Evolutionary conservation across 1,140 invertebrate species (phyloP), one percentile per base, ranked within the genome.

Genomic region (Papilio aristodemus): DNA sequence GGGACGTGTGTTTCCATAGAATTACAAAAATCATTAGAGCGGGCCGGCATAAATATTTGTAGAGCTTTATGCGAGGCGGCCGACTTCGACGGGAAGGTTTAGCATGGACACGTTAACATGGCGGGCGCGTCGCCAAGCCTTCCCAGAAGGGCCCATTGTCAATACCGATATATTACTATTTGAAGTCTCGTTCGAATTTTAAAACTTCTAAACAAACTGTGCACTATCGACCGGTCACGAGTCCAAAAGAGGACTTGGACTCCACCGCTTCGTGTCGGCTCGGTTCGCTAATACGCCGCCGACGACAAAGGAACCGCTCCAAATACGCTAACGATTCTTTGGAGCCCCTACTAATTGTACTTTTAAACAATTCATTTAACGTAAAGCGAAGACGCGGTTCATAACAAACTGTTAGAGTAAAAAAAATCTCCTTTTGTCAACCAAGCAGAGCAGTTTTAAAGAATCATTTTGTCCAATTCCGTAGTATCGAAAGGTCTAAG

Each of bases 131-230:
- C 75, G 69, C 38, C 72, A 64, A 63, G 70, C 71, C 68, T 89
- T 89, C 86, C 69, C 66, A 81, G 86, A 87, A 89, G 84, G 85
- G 77, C 77, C 50, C 63, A 77, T 66, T 69, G 86, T 85, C 80
- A 85, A 87, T 83, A 85, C 58, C 66, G 25, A 68, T 54, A 59
- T 71, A 43, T 59, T 3, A 3, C 67, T 71, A 70, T 78, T 76
- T 81, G 59, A 76, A 80, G 70, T 58, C 67, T 36, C 27, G 68
- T 76, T 71, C 67, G 67, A 72, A 70, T 77, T 67, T 79, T 68
- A 75, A n/a, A 79, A 79, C 77, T 75, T 72, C 79, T 76, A 59
- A 72, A 73, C 71, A 81, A 78, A 83, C 79, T 63, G 41, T 67
- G 60, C 62, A 70, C 72, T 76, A 78, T 80, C 74, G 75, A 69